Conservation (phyloP, 2,888 invertebrate species). For the Lottia gigantea region DNA sequence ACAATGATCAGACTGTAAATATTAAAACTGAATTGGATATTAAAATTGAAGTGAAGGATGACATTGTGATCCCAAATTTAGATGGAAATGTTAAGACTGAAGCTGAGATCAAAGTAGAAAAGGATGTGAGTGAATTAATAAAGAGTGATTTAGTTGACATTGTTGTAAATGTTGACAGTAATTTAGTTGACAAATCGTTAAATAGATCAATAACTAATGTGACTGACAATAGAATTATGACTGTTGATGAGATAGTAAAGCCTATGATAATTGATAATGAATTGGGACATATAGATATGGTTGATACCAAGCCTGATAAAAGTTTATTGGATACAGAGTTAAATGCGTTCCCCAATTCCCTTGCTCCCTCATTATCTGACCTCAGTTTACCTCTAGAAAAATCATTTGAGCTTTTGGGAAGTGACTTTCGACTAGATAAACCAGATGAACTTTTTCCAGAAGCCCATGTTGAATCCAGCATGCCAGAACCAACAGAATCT, state of each 20-base stretch:
- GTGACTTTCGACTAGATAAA: constrained; percentile 17
- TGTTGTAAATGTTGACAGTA: neutral
- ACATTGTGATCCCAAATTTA: too few relatives aligned
- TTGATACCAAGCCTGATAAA: constrained; percentile 16
- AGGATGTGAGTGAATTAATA: neutral
- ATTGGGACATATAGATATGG: constrained; percentile 9
- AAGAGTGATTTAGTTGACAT: neutral
- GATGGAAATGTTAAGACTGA: too few relatives aligned
- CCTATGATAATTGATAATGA: neutral
- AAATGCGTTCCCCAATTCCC: constrained; percentile 5
- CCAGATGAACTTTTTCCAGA: constrained; percentile 15
- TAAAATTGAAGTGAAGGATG: too few relatives aligned
- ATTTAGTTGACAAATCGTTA: constrained; percentile 1
- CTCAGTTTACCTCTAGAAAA: constrained; percentile 32
- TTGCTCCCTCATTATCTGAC: neutral
- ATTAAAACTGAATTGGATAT: too few relatives aligned
- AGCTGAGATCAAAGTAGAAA: neutral
- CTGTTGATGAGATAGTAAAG: too few relatives aligned
- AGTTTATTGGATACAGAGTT: constrained; percentile 18
- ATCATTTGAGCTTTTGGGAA: constrained; percentile 41
- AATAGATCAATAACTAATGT: neutral
- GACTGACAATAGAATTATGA: too few relatives aligned
- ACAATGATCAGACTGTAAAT: neutral
- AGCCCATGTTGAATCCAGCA: neutral
- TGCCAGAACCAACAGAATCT: constrained; percentile 14